These are phyloP conservation scores for Herpetotheres cachinnans DNA, from an alignment of 2,113 vertebrate genomes.

Conservation along the genomic window DNA sequence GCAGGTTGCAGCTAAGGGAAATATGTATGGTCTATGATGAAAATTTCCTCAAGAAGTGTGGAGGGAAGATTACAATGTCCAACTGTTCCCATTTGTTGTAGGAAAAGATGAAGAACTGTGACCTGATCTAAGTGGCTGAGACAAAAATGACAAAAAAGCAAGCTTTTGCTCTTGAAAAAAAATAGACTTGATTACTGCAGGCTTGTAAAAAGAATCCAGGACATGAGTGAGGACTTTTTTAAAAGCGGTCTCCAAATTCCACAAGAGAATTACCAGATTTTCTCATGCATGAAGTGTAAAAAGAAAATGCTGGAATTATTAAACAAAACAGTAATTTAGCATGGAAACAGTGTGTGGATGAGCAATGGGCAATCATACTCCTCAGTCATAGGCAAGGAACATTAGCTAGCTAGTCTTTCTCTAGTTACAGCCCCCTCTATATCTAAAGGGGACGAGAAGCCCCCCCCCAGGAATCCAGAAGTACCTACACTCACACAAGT, in stretches of 20 bases:
- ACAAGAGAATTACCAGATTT: not conserved
- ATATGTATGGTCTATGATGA: not conserved
- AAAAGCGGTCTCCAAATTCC: not conserved
- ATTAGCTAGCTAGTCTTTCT: not conserved
- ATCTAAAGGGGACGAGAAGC: not conserved
- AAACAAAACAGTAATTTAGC: not conserved
- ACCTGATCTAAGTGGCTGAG: not conserved
- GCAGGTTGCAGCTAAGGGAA: not conserved
- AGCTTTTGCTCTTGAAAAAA: not conserved
- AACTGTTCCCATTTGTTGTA: not conserved
- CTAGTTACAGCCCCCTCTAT: not conserved
- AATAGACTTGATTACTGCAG: not conserved
- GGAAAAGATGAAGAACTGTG: not conserved
- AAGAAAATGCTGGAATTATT: not conserved
- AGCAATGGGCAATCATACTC: not conserved
- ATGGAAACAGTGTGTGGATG: not conserved
- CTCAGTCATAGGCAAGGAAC: not conserved
- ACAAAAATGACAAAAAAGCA: not conserved
- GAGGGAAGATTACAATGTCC: not conserved
- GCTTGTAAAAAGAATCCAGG: not conserved
- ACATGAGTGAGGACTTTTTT: not conserved
- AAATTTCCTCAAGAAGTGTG: not conserved
- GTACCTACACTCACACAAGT: not conserved
- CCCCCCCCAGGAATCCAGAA: not conserved
- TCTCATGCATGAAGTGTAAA: not conserved